A percentile compares a stretch with the other conserved stretches of the same genome.
Conservation (phyloP, 2,888 invertebrate genomes). For the Myopa tessellatipennis region DNA sequence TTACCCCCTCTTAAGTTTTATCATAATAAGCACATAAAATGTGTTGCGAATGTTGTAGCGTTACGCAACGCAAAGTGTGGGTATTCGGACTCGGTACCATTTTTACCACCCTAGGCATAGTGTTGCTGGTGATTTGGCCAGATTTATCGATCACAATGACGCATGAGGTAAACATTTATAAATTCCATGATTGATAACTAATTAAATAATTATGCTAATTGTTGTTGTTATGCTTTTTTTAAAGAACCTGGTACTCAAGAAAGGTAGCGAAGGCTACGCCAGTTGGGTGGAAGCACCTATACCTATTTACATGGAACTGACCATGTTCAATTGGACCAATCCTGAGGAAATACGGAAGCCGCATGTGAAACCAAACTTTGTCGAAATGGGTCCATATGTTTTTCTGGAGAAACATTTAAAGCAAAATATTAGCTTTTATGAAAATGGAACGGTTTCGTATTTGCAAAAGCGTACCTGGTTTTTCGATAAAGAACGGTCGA, state of each 20-base stretch:
- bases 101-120: slow-evolving; percentile 56
- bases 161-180: slow-evolving; percentile 53
- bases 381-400: slow-evolving; percentile 74
- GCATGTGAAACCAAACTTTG: slow-evolving; percentile 72
- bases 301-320: slow-evolving; percentile 82
- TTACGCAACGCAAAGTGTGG: slow-evolving; percentile 64
- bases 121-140: slow-evolving; percentile 62
- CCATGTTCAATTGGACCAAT: slow-evolving; percentile 85
- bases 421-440: slow-evolving; percentile 73
- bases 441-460: slow-evolving; percentile 82
- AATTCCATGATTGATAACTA: neutral
- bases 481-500: slow-evolving; percentile 77
- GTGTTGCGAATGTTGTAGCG: slow-evolving; percentile 64
- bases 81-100: slow-evolving; percentile 64
- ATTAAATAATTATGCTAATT: neutral
- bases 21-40: slow-evolving; percentile 49
- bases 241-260: slow-evolving; percentile 70
- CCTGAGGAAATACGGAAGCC: slow-evolving; percentile 71
- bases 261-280: slow-evolving; percentile 74
- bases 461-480: slow-evolving; percentile 80
- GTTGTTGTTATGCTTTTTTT: no score
- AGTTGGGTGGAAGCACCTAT: slow-evolving; percentile 86
- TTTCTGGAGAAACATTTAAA: slow-evolving; percentile 69
- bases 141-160: slow-evolving; percentile 55
- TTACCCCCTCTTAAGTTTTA: neutral